Evolutionary conservation across 2,797 vertebrate genomes (phyloP).

Genomic region (Pipistrellus pygmaeus): DNA sequence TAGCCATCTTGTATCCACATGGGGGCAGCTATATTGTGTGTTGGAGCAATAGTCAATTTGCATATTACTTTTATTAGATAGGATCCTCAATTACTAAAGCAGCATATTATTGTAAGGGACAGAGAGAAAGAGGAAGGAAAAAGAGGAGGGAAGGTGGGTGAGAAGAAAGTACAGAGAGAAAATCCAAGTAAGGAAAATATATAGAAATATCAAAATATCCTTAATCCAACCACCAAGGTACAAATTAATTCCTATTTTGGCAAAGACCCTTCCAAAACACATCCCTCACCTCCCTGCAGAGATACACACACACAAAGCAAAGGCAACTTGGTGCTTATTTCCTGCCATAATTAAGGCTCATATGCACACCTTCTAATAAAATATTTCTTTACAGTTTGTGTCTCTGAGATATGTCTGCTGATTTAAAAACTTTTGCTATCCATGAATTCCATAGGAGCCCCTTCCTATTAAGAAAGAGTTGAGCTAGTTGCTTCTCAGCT

Average conservation of each 20-base stretch:
- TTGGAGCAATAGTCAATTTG: no score
- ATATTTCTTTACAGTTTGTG: background rate
- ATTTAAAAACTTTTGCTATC: background rate
- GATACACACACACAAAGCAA: background rate
- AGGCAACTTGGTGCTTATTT: background rate
- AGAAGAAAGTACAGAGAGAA: background rate
- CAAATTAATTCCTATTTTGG: background rate
- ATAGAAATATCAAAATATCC: background rate
- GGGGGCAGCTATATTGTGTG: no score
- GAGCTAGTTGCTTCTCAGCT: background rate
- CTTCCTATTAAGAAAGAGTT: background rate
- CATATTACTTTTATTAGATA: no score
- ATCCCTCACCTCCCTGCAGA: rapidly evolving
- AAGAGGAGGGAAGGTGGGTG: background rate
- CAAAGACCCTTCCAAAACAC: background rate
- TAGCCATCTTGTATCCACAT: no score
- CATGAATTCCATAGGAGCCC: slow-evolving; percentile 2
- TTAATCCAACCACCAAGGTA: background rate
- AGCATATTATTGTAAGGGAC: background rate
- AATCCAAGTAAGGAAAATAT: background rate
- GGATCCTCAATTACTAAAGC: background rate
- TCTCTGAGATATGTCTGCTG: background rate
- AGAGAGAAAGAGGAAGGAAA: background rate
- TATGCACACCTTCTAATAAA: background rate
- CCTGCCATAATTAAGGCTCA: background rate